A percentile compares a stretch with the other conserved stretches of the same genome.
Conservation (phyloP, 2,797 vertebrate genomes). For the Lutjanus argentimaculatus region DNA sequence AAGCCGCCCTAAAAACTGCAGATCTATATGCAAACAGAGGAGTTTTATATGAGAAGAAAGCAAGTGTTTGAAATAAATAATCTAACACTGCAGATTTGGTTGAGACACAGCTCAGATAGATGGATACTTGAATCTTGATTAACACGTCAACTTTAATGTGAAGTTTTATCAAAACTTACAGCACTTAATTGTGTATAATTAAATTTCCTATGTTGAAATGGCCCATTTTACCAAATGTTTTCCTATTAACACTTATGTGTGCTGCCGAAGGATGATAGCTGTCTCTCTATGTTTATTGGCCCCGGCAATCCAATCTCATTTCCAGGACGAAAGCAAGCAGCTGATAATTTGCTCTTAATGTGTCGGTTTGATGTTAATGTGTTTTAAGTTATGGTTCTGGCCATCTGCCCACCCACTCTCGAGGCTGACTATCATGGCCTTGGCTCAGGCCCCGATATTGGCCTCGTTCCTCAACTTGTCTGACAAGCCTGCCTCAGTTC, state of each 20-base stretch:
- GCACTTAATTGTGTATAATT: conserved; percentile 50
- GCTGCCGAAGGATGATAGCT: conserved; percentile 60
- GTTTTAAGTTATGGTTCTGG: conserved; percentile 81
- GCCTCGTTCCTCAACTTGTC: conserved; percentile 73
- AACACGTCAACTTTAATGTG: conserved; percentile 28
- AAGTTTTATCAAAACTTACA: conserved; percentile 46
- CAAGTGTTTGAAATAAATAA: conserved; percentile 2
- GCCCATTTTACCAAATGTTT: conserved; percentile 56
- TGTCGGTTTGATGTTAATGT: conserved; percentile 78
- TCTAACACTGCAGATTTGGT: not conserved
- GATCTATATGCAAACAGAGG: not conserved
- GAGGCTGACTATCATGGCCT: conserved; percentile 61
- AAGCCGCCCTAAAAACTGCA: not conserved
- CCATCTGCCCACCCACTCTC: conserved; percentile 69
- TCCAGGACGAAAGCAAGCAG: conserved; percentile 63
- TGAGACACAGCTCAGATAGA: conserved; percentile 1
- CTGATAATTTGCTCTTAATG: conserved; percentile 82
- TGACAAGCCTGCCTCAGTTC: conserved; percentile 73
- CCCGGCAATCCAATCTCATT: conserved; percentile 69
- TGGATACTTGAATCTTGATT: conserved; percentile 26
- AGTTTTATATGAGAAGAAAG: conserved; percentile 1
- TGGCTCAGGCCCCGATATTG: conserved; percentile 68
- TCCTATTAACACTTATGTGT: conserved; percentile 52
- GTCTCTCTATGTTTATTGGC: conserved; percentile 67
- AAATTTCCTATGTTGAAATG: conserved; percentile 42